Percentiles rank a stretch among this genome's conserved stretches.
These are phyloP conservation scores for Ondatra zibethicus DNA, from an alignment of 2,113 vertebrate species.

Conservation along the genomic window DNA sequence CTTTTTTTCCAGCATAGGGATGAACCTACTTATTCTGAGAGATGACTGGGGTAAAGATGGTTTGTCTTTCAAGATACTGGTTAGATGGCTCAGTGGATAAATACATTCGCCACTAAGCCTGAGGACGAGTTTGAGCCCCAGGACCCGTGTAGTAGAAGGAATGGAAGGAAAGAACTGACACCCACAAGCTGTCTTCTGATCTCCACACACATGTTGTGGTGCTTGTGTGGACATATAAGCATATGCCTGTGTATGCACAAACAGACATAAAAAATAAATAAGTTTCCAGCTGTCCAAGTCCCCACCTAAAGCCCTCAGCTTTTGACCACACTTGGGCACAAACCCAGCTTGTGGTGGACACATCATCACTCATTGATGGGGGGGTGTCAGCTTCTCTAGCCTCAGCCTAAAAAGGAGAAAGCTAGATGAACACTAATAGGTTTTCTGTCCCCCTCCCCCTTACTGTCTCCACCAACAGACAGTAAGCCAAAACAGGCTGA, in stretches of 20 bases:
- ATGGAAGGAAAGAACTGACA: neutral
- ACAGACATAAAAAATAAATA: neutral
- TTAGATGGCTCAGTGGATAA: neutral
- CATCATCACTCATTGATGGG: no score
- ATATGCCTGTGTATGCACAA: neutral
- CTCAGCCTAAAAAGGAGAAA: no score
- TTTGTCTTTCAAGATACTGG: neutral
- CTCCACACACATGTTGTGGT: neutral
- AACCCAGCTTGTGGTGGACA: no score
- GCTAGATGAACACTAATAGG: no score
- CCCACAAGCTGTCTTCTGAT: neutral
- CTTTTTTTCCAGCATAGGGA: neutral
- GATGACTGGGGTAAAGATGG: neutral
- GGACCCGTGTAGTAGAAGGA: neutral
- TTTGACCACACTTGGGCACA: no score
- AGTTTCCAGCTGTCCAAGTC: no score
- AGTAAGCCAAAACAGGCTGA: no score
- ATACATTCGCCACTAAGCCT: neutral
- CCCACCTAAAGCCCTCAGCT: no score
- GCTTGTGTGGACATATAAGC: neutral
- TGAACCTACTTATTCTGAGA: neutral
- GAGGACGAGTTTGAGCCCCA: neutral
- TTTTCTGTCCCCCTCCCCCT: no score
- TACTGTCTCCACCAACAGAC: no score
- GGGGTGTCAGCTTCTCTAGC: no score